Conservation (phyloP, 2,113 vertebrate species). For the Thryonomys swinderianus region DNA sequence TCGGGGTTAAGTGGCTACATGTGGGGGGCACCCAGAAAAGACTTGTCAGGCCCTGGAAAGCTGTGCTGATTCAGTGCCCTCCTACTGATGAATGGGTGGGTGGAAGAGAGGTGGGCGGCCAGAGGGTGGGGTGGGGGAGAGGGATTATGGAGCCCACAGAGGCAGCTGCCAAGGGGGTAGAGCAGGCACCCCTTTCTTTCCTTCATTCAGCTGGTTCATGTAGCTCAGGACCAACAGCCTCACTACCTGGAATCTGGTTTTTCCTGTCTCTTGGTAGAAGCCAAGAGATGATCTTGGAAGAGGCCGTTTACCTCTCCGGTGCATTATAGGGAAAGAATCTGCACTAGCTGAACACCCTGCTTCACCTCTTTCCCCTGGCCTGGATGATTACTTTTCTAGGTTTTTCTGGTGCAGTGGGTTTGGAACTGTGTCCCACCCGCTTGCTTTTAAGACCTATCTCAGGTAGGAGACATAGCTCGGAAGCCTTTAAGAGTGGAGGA, state of each 20-base stretch:
- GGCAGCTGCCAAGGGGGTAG: conserved; percentile 75
- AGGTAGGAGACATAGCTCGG: background rate
- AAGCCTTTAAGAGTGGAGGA: background rate
- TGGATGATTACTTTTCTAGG: background rate
- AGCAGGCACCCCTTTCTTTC: background rate
- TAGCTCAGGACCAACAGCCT: background rate
- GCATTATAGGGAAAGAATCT: background rate
- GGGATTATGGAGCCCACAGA: conserved; percentile 71
- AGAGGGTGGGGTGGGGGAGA: background rate
- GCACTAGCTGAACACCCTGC: background rate
- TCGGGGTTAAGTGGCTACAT: conserved; percentile 90
- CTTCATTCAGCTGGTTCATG: background rate
- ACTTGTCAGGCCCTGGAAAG: conserved; percentile 75
- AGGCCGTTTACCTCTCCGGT: background rate
- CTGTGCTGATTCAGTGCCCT: conserved; percentile 35
- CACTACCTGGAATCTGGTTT: background rate
- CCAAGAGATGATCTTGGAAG: background rate
- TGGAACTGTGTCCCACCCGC: background rate
- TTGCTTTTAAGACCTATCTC: background rate
- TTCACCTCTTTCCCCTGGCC: background rate
- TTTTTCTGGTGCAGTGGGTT: background rate
- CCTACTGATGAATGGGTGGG: conserved; percentile 70
- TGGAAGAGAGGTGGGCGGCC: conserved; percentile 73
- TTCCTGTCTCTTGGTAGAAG: background rate
- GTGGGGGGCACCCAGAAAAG: conserved; percentile 87